Evolutionary conservation across 1,140 invertebrate species (phyloP), one percentile per base, ranked within the genome.

Genomic region (Amphibalanus amphitrite): DNA sequence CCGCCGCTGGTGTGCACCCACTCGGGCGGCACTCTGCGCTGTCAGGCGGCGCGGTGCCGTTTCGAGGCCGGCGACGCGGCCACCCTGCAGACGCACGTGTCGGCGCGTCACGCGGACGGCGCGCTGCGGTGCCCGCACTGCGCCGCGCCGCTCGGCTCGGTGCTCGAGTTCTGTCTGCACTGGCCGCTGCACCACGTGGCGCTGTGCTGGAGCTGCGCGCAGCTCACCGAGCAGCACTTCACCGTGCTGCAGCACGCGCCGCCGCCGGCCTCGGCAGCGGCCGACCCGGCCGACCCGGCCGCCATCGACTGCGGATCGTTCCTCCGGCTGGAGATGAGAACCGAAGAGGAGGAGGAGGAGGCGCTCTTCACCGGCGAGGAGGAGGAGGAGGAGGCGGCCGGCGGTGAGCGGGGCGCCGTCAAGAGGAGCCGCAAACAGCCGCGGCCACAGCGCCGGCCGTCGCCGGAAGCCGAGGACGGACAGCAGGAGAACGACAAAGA

Each of bases 1-100:
- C n/a, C 65, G 65, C 65, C 65, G 65, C 65, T 67, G 65, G 26
- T 67, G 3, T 67, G 65, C 65, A 25, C 23, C 10, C 65, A 67
- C 65, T 10, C 6, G n/a, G 65, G 65, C 17, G 10, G 65, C 3
- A 10, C 23, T 4, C 28, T 67, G n/a, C 28, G 26, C n/a, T 67
- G 65, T 26, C 28, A 28, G 26, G 65, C 65, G 1, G 65, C 65
- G n/a, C 26, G 28, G n/a, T 67, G 71, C 82, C 82, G 73, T 82
- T 82, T 71, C 84, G 83, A 65, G 83, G 83, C 28, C 84, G 83
- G 29, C 78, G 83, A 3, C 79, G 84, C 23, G 33, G 38, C 71
- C 74, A 65, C 79, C 78, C 64, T 83, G 82, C 74, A 75, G 74
- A 70, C 83, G 81, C 76, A 77, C 78, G 65, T 67, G 65, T n/a